A percentile compares a stretch with the other conserved stretches of the same genome.
Conservation (phyloP, 2,888 invertebrate species). For the Heliconius cydno region DNA sequence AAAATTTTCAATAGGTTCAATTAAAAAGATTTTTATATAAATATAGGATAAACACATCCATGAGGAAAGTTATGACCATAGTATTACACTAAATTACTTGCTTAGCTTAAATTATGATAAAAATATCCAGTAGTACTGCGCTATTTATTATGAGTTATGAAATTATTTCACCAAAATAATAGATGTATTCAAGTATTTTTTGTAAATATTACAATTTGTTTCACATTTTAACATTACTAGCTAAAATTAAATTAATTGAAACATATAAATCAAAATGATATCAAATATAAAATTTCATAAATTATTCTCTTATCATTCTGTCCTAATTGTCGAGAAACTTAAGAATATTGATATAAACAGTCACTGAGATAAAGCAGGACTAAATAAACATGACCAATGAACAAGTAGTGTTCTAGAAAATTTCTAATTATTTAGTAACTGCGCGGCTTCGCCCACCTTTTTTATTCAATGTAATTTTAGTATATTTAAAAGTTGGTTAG, state of each 20-base stretch:
- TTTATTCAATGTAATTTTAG: too few species aligned
- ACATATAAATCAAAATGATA: slow-evolving; percentile 11
- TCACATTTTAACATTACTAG: neutral
- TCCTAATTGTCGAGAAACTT: slow-evolving; percentile 43
- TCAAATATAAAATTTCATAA: slow-evolving; percentile 35
- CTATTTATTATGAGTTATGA: neutral
- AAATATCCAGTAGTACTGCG: neutral
- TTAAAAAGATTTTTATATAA: too few species aligned
- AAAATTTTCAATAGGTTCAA: too few species aligned
- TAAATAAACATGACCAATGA: slow-evolving; percentile 40
- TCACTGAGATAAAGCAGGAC: slow-evolving; percentile 44
- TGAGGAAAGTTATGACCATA: too few species aligned
- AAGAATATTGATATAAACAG: slow-evolving; percentile 37
- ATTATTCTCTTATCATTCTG: slow-evolving; percentile 42
- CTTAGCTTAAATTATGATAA: neutral
- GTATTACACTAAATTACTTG: too few species aligned
- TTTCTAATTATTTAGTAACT: neutral
- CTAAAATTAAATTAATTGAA: neutral
- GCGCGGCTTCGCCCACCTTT: too few species aligned
- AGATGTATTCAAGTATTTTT: neutral
- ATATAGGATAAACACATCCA: too few species aligned
- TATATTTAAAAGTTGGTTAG: too few species aligned
- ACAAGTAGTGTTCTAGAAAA: neutral
- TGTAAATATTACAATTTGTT: neutral
- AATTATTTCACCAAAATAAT: neutral